Base-by-base conservation (phyloP, 2,113 vertebrate species). In the Egretta garzetta region DNA sequence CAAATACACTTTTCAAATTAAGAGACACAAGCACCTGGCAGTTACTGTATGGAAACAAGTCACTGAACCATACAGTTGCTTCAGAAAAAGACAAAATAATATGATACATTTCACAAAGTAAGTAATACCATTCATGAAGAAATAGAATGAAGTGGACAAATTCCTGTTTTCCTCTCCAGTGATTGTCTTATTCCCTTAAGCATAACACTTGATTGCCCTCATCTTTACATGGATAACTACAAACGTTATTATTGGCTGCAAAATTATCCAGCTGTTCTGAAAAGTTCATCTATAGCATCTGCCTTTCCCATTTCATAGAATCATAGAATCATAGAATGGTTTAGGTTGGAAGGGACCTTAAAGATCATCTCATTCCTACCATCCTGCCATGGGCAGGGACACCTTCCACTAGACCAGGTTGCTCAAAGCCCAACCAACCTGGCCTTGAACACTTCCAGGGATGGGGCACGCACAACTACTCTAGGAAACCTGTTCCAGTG, bases 181-280 rank as follows among this genome's bases (percentile, higher is more conserved):
- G 12, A 30, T 58, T 50, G 50, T 11, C 49, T 91, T 95, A 91
- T 71, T 94, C 62, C 23, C 35, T 85, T 80, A 96, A 95, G 32
- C 1, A 0, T 87, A 56, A 79, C 17, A 84, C 93, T 90, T 10
- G 6, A 94, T 96, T 94, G 27, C 6, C n/a, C 11, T 87, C 43
- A 49, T 91, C 35, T 95, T 80, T 93, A 68, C 70, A 56, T 39
- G 66, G n/a, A 86, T 63, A 96, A 91, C 43, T 63, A 73, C 1
- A 10, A 52, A 91, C 47, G 5, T 9, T 47, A 53, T 93, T 79
- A 70, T 76, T 95, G 26, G 30, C 23, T 55, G 52, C 64, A 91
- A 79, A 76, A 82, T 52, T 35, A 75, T 66, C 45, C 52, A 74
- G 10, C 35, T 11, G 39, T 80, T 59, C 80, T 86, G 27, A 75